A percentile compares a stretch with the other conserved stretches of the same genome.
Evolutionary conservation across 64 coral and sea anemone genomes (phyloP).

Genomic region (Montipora efflorescens): DNA sequence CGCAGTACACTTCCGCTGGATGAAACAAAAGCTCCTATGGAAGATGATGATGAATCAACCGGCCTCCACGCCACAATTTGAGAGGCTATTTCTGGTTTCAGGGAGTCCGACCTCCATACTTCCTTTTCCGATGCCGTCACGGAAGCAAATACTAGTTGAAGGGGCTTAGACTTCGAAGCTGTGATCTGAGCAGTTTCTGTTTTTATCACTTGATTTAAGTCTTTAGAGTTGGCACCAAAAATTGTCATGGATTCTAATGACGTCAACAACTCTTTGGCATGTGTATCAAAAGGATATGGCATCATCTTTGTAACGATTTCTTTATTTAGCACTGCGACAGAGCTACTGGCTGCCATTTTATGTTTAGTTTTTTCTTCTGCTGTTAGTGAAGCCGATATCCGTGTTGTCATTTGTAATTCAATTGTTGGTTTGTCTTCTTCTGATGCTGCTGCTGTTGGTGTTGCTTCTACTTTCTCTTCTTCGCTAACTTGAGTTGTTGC

Average conservation of each 20-base stretch:
- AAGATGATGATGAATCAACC: background rate
- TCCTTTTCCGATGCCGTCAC: background rate
- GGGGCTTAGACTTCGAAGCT: background rate
- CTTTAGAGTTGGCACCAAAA: background rate
- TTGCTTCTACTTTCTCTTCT: background rate
- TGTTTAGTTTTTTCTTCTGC: background rate
- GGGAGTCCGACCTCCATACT: background rate
- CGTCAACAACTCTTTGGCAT: background rate
- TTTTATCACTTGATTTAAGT: background rate
- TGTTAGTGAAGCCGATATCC: background rate
- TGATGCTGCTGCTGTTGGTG: background rate
- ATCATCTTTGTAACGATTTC: background rate
- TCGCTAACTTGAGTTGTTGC: background rate
- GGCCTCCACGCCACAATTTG: background rate
- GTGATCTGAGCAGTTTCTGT: background rate
- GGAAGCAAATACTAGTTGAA: background rate
- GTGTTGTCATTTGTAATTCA: background rate
- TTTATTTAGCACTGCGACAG: background rate
- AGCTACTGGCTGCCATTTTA: background rate
- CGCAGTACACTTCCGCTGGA: too few species aligned
- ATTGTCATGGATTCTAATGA: background rate
- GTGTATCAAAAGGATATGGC: background rate
- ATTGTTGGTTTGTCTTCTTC: background rate
- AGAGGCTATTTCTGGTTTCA: background rate
- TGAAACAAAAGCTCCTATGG: too few species aligned